Conservation (phyloP, 2,888 invertebrate species). For the Melitaea athalia region DNA sequence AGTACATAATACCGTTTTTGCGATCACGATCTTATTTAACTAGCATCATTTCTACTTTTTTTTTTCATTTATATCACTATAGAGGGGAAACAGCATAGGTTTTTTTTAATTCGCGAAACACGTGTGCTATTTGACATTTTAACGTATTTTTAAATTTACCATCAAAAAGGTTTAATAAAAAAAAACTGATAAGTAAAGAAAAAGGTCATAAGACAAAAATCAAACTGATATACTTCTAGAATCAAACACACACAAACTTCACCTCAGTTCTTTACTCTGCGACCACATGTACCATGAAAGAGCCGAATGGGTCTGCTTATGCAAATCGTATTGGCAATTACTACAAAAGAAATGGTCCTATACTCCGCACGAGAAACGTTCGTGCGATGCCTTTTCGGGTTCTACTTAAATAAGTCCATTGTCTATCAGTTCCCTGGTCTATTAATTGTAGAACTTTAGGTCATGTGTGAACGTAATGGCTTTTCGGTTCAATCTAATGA, state of each 20-base stretch:
- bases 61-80: too few species aligned
- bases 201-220: background rate
- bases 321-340: constrained; percentile 72
- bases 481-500: constrained; percentile 28
- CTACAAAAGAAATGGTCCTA: constrained; percentile 68
- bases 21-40: too few species aligned
- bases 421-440: constrained; percentile 48
- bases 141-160: too few species aligned
- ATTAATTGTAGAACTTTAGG: constrained; percentile 45
- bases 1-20: too few species aligned
- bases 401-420: constrained; percentile 51
- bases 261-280: constrained; percentile 10
- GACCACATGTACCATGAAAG: constrained; percentile 40
- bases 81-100: too few species aligned
- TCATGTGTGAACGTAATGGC: constrained; percentile 40
- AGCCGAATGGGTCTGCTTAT: constrained; percentile 54
- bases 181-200: too few species aligned
- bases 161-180: too few species aligned
- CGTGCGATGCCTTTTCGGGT: constrained; percentile 71
- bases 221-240: background rate
- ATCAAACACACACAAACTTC: background rate
- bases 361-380: constrained; percentile 41
- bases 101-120: too few species aligned
- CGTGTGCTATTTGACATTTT: too few species aligned
- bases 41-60: too few species aligned